A percentile compares a stretch with the other conserved stretches of the same genome.
Conservation (phyloP, 2,797 vertebrate species). For the Notoglanidium macrostoma region DNA sequence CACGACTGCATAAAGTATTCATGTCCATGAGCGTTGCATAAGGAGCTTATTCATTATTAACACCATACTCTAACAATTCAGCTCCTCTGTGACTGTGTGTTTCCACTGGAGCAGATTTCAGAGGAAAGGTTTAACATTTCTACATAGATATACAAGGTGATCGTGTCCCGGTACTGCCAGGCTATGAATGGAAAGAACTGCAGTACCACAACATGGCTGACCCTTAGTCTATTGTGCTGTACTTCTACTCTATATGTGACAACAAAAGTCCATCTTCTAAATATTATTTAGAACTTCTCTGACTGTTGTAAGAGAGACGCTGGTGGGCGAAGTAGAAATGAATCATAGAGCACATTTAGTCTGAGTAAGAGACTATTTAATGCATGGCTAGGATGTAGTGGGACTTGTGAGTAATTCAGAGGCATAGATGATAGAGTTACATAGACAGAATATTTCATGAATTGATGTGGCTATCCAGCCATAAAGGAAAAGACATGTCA, state of each 20-base stretch:
- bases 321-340: background rate
- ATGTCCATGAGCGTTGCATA: slow-evolving; percentile 9
- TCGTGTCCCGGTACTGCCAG: background rate
- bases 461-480: slow-evolving; percentile 20
- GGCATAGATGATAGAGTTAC: background rate
- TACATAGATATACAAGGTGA: background rate
- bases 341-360: background rate
- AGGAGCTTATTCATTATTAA: slow-evolving; percentile 26
- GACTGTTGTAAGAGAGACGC: background rate
- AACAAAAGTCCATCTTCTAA: background rate
- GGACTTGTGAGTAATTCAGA: background rate
- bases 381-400: background rate
- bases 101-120: background rate
- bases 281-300: background rate
- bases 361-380: background rate
- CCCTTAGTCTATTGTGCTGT: background rate
- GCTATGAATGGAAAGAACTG: background rate
- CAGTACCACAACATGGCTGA: background rate
- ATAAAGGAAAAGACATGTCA: slow-evolving; percentile 29
- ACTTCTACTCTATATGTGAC: background rate
- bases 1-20: slow-evolving; percentile 22
- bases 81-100: background rate
- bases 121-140: background rate
- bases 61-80: background rate
- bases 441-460: background rate